Evolutionary conservation across 2,888 invertebrate species (phyloP).

Genomic region (Dynastes tityus): DNA sequence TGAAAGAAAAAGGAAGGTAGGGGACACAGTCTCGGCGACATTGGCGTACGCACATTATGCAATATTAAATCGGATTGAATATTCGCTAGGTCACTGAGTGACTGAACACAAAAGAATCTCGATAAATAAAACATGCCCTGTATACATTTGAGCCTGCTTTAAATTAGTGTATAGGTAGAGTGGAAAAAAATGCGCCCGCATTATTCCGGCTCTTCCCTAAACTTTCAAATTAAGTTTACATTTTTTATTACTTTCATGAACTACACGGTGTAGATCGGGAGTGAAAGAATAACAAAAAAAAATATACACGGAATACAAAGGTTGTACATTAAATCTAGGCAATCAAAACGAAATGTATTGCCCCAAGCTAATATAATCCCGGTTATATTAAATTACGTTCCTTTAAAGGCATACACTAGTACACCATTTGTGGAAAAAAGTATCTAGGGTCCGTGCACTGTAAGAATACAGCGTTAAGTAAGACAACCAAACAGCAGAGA

Average conservation of each 20-base stretch:
- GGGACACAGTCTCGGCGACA: background rate
- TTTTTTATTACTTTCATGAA: constrained; percentile 23
- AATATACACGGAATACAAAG: constrained; percentile 6
- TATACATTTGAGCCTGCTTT: constrained; percentile 23
- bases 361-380: background rate
- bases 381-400: too few relatives aligned
- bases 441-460: too few relatives aligned
- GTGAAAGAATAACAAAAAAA: too few relatives aligned
- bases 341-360: constrained; percentile 1
- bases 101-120: constrained; percentile 37
- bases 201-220: constrained; percentile 15
- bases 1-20: background rate
- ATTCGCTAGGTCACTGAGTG: constrained; percentile 22
- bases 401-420: too few relatives aligned
- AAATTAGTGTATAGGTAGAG: constrained; percentile 26
- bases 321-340: constrained; percentile 4
- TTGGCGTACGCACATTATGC: constrained; percentile 27
- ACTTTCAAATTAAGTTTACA: constrained; percentile 40
- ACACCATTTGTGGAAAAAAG: too few relatives aligned
- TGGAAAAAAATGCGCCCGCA: constrained; percentile 37
- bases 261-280: background rate
- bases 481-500: too few relatives aligned
- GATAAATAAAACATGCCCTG: constrained; percentile 37
- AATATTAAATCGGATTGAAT: constrained; percentile 33
- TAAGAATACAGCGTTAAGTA: too few relatives aligned